Percentiles rank a stretch among this genome's conserved stretches.
Evolutionary conservation across 30 jellyfish, hydroid and myxozoan species (phyloP).

Genomic region (Mastigias papua): DNA sequence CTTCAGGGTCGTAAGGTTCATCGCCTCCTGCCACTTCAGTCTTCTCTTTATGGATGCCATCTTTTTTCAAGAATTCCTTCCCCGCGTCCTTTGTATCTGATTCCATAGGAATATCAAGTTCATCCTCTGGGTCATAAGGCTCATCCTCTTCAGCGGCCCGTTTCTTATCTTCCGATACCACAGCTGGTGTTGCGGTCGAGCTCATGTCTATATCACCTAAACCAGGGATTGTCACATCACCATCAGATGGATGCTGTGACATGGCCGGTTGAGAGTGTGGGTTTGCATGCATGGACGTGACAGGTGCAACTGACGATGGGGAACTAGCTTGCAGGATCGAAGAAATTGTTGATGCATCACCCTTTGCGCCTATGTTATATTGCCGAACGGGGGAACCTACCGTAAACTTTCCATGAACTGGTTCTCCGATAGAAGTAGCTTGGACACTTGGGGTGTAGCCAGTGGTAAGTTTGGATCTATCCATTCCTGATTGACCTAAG

Average conservation of each 20-base stretch:
- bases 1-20: slow-evolving; percentile 90
- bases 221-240: not conserved
- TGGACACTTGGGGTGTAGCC: not conserved
- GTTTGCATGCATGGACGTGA: not conserved
- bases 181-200: not conserved
- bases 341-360: not conserved
- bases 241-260: too few species aligned
- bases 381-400: not conserved
- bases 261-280: not conserved
- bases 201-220: not conserved
- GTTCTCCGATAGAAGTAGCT: not conserved
- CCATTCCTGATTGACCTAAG: not conserved
- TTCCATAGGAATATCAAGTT: slow-evolving; percentile 37
- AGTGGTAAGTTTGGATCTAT: not conserved
- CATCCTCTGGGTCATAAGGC: slow-evolving; percentile 68
- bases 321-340: not conserved
- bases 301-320: not conserved
- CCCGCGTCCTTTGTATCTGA: slow-evolving; percentile 11
- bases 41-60: slow-evolving; percentile 5
- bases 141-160: slow-evolving; percentile 29
- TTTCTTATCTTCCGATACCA: not conserved
- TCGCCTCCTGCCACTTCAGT: slow-evolving; percentile 41
- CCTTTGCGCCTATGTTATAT: not conserved
- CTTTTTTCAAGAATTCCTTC: not conserved
- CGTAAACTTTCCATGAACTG: too few species aligned